These are phyloP conservation scores for Tryphoninae sp. DNA, from an alignment of 2,888 invertebrate genomes.

Conservation along the genomic window DNA sequence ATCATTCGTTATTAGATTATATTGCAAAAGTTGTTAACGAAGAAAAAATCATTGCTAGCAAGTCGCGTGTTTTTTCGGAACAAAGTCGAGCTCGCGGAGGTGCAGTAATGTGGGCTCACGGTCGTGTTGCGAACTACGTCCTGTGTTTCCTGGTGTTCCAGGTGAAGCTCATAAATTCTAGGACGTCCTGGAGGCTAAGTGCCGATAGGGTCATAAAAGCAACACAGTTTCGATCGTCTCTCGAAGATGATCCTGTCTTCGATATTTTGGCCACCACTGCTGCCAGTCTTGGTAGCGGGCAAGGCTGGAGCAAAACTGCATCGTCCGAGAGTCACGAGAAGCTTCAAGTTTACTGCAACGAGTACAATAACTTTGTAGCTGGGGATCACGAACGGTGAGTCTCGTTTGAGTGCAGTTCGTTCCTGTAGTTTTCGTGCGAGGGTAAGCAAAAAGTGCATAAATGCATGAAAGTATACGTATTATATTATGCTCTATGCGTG, in stretches of 20 bases:
- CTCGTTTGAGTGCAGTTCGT: not conserved
- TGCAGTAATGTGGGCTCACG: conserved; percentile 70
- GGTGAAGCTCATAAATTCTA: conserved; percentile 86
- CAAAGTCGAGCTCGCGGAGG: not conserved
- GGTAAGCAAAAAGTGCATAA: conserved; percentile 13
- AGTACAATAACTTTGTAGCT: conserved; percentile 75
- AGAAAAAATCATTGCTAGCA: conserved; percentile 8
- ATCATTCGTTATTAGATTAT: conserved; percentile 51
- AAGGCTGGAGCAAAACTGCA: conserved; percentile 78
- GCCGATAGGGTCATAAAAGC: conserved; percentile 88
- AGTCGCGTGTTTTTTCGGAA: not conserved
- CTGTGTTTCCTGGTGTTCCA: conserved; percentile 78
- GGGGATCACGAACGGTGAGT: conserved; percentile 75
- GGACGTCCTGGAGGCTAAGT: conserved; percentile 93
- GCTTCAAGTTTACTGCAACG: conserved; percentile 76
- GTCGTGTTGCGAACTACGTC: conserved; percentile 75
- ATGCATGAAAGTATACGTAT: conserved; percentile 33
- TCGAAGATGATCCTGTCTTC: conserved; percentile 87
- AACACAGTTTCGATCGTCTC: conserved; percentile 77
- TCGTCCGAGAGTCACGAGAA: conserved; percentile 73
- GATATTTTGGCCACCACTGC: conserved; percentile 90
- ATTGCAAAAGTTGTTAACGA: not conserved
- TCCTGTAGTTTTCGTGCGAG: not conserved
- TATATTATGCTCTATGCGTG: not conserved
- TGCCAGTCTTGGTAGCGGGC: conserved; percentile 79